phyloP scores from a whole-genome alignment of 2,797 vertebrate genomes.

The Dallia pectoralis region DNA sequence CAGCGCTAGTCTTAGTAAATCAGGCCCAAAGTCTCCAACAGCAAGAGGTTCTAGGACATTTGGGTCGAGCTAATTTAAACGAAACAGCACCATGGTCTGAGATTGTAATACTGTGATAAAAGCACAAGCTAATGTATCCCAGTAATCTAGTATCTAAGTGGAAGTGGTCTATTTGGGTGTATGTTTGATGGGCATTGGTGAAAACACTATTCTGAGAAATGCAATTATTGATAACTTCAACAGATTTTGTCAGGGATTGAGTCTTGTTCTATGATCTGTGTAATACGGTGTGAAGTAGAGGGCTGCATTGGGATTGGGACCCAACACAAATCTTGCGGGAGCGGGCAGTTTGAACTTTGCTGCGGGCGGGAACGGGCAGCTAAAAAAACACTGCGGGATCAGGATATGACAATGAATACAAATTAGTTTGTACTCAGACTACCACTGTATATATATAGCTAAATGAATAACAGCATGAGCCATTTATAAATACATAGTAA shows the following conservation, averaged over 20 bases:
- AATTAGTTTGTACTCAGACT: too few species aligned
- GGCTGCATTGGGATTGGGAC: too few species aligned
- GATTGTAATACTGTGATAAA: slow-evolving; percentile 18
- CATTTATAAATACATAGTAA: too few species aligned
- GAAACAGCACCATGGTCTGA: slow-evolving; percentile 15
- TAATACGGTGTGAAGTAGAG: slow-evolving; percentile 9
- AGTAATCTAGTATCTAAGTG: slow-evolving; percentile 18
- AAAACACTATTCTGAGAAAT: slow-evolving; percentile 8
- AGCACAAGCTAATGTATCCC: slow-evolving; percentile 8
- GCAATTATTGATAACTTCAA: slow-evolving; percentile 12
- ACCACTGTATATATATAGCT: too few species aligned
- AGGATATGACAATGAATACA: too few species aligned
- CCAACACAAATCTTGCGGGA: too few species aligned
- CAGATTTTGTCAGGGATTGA: slow-evolving; percentile 5
- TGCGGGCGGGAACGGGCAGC: too few species aligned
- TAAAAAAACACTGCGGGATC: too few species aligned
- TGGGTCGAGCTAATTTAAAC: slow-evolving; percentile 4
- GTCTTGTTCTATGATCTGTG: slow-evolving; percentile 6
- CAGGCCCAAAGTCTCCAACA: slow-evolving; percentile 14
- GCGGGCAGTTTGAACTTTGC: too few species aligned
- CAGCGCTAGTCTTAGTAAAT: too few species aligned
- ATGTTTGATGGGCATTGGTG: too few species aligned
- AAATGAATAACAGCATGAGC: too few species aligned
- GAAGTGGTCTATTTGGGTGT: slow-evolving; percentile 12
- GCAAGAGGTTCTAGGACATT: background rate